These are phyloP conservation scores for Leptinotarsa peninsularis DNA, from an alignment of 2,888 invertebrate species.

Conservation along the genomic window DNA sequence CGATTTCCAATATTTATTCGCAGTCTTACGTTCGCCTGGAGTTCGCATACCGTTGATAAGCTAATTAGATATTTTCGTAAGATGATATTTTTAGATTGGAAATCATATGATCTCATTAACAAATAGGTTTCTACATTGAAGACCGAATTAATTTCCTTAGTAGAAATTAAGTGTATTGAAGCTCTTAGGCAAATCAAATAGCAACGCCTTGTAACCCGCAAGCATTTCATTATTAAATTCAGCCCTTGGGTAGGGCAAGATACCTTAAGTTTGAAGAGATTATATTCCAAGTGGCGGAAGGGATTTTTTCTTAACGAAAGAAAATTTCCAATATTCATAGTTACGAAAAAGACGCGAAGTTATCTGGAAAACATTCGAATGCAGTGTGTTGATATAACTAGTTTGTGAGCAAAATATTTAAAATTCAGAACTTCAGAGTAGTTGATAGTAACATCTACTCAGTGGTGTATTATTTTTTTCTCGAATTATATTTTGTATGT, in stretches of 20 bases:
- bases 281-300: constrained; percentile 15
- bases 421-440: no score
- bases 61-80: not conserved
- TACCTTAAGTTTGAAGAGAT: constrained; percentile 50
- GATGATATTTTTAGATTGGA: constrained; percentile 19
- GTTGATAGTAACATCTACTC: no score
- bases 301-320: not conserved
- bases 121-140: constrained; percentile 60
- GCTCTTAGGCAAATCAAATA: constrained; percentile 65
- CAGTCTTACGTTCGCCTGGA: no score
- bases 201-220: constrained; percentile 58
- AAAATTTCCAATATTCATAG: not conserved
- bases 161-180: constrained; percentile 63
- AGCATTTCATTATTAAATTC: constrained; percentile 58
- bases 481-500: no score
- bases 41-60: not conserved
- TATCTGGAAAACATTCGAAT: no score
- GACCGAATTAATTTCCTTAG: constrained; percentile 64
- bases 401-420: no score
- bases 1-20: no score
- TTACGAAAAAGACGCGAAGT: not conserved
- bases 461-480: no score
- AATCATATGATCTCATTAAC: constrained; percentile 60
- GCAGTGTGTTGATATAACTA: no score
- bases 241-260: constrained; percentile 57